A percentile compares a stretch with the other conserved stretches of the same genome.
Evolutionary conservation across 2,888 invertebrate species (phyloP).

Genomic region (Coelinius sp.): DNA sequence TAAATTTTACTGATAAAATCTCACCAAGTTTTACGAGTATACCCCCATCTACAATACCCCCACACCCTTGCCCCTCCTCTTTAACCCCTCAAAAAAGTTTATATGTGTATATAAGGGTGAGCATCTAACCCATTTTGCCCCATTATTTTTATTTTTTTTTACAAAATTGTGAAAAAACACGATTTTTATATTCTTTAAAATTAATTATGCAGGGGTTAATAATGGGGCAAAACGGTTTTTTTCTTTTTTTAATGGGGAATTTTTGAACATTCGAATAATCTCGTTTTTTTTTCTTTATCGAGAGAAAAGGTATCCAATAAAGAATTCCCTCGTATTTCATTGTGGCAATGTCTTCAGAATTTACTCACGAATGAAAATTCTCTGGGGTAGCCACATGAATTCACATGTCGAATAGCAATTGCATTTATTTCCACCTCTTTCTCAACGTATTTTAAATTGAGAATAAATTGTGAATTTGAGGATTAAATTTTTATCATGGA

Average conservation of each 20-base stretch:
- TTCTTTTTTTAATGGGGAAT: no score
- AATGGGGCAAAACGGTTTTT: no score
- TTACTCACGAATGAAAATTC: constrained; percentile 34
- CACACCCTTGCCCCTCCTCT: neutral
- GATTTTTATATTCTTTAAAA: no score
- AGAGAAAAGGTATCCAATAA: constrained; percentile 39
- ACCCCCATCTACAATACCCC: neutral
- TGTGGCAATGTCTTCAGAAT: constrained; percentile 1
- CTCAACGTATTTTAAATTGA: neutral
- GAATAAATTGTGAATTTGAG: neutral
- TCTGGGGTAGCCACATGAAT: neutral
- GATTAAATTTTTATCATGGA: no score
- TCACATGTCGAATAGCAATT: constrained; percentile 3
- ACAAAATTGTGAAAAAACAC: no score
- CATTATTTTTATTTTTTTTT: no score
- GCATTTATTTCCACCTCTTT: neutral
- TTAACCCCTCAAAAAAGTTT: no score
- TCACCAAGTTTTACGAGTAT: constrained; percentile 52
- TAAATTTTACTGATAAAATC: constrained; percentile 62
- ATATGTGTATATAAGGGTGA: no score
- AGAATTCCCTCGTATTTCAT: constrained; percentile 34
- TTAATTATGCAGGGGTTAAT: no score
- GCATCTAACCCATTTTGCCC: no score
- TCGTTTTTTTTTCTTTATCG: constrained; percentile 29
- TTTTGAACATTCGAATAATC: neutral